Conservation (phyloP, 1,140 invertebrate species). For the Lepidotrigona ventralis region DNA sequence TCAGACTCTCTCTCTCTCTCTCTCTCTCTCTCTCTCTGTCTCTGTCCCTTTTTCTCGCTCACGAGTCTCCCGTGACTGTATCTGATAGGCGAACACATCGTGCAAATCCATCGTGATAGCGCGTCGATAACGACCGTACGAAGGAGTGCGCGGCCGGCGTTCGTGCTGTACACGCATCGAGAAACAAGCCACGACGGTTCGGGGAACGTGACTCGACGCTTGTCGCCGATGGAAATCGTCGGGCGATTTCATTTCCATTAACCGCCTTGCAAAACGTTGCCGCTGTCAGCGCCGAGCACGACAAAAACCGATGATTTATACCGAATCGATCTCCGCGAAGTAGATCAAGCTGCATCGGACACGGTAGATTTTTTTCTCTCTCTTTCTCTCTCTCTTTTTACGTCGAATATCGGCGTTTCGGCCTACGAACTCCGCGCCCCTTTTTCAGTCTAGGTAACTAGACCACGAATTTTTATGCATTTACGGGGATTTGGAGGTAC, state of each 20-base stretch:
- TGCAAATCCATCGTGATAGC: conserved; percentile 54
- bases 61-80: conserved; percentile 14
- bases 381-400: not conserved
- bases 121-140: conserved; percentile 40
- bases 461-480: too few relatives aligned
- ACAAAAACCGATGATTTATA: conserved; percentile 36
- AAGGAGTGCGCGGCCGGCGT: conserved; percentile 31
- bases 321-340: not conserved
- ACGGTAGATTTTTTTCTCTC: not conserved
- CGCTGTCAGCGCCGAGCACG: not conserved
- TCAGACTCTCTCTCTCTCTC: not conserved
- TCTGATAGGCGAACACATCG: conserved; percentile 46
- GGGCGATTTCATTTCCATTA: conserved; percentile 56
- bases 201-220: conserved; percentile 29
- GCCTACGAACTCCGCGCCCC: not conserved
- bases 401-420: not conserved
- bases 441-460: too few relatives aligned
- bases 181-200: conserved; percentile 16
- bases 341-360: not conserved
- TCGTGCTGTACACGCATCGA: conserved; percentile 44
- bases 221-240: conserved; percentile 48
- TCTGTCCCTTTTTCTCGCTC: not conserved
- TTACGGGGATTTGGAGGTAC: too few relatives aligned
- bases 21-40: not conserved
- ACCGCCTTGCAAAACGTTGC: conserved; percentile 32